A percentile compares a stretch with the other conserved stretches of the same genome.
These are phyloP conservation scores for Drosophila meridiana DNA, from an alignment of 2,888 invertebrate species.

Conservation along the genomic window DNA sequence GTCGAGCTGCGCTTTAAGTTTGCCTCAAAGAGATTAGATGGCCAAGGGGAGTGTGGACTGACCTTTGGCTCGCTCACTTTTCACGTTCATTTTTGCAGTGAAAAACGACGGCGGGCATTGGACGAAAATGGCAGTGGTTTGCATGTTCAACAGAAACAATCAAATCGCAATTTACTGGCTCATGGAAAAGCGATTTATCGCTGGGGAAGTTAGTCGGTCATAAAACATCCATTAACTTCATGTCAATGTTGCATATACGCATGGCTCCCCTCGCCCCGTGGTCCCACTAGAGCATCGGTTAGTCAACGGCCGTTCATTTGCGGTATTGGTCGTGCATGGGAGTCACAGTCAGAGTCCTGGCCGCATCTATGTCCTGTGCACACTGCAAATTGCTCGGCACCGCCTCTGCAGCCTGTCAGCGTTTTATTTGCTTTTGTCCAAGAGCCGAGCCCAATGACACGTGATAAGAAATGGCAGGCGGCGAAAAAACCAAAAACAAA, in stretches of 20 bases:
- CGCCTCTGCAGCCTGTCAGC: conserved; percentile 74
- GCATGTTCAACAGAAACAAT: conserved; percentile 80
- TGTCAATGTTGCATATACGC: conserved; percentile 74
- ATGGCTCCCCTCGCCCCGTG: conserved; percentile 21
- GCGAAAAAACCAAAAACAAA: conserved; percentile 29
- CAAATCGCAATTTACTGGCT: conserved; percentile 81
- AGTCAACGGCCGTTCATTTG: conserved; percentile 74
- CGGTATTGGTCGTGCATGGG: conserved; percentile 53
- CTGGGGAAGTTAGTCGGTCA: conserved; percentile 81
- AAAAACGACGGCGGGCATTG: conserved; percentile 7
- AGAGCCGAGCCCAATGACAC: conserved; percentile 66
- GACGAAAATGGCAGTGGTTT: conserved; percentile 62
- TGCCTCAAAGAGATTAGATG: neutral
- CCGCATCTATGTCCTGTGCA: conserved; percentile 42
- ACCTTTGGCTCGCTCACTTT: conserved; percentile 55
- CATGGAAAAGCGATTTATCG: conserved; percentile 82
- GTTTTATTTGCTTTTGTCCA: conserved; percentile 68
- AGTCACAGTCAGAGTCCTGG: conserved; percentile 25
- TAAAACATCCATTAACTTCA: conserved; percentile 81
- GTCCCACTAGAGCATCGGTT: conserved; percentile 19
- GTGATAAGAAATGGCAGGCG: conserved; percentile 73
- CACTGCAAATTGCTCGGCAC: conserved; percentile 70
- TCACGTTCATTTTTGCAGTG: conserved; percentile 60
- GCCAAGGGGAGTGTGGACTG: conserved; percentile 22
- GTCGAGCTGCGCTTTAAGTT: conserved; percentile 30